Evolutionary conservation across 1,140 invertebrate species (phyloP).

Genomic region (Calosoma granatense): DNA sequence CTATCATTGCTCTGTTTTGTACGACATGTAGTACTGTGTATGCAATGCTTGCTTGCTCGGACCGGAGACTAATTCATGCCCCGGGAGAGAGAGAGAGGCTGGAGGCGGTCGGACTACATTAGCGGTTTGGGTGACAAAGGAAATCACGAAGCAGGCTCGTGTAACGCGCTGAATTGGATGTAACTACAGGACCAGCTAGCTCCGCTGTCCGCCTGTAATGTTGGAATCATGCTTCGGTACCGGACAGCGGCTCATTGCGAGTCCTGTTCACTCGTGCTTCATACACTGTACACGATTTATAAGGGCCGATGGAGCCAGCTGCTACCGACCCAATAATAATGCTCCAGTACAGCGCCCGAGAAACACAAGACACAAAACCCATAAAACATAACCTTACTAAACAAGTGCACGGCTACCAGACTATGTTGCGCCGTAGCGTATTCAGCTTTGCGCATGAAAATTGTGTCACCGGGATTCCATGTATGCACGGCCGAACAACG

Average conservation of each 20-base stretch:
- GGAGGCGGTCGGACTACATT: conserved; percentile 11
- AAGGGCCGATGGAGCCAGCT: conserved; percentile 13
- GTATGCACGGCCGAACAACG: no score
- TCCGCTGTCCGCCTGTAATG: conserved; percentile 1
- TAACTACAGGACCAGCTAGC: conserved; percentile 11
- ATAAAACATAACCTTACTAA: conserved; percentile 4
- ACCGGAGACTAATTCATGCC: conserved; percentile 8
- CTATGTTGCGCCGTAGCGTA: background rate
- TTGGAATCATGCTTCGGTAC: conserved; percentile 14
- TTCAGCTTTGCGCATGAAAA: no score
- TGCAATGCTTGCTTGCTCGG: background rate
- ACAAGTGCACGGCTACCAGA: background rate
- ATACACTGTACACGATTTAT: conserved; percentile 7
- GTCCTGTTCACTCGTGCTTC: background rate
- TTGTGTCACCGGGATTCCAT: background rate
- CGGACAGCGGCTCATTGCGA: conserved; percentile 1
- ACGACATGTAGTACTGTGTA: conserved; percentile 8
- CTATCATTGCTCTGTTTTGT: conserved; percentile 3
- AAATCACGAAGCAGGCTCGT: conserved; percentile 11
- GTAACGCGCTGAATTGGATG: conserved; percentile 14
- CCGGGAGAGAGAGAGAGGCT: no score
- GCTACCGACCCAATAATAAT: conserved; percentile 17
- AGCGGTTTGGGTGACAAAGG: conserved; percentile 12
- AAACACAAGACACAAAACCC: conserved; percentile 18
- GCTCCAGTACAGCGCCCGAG: conserved; percentile 15